A percentile compares a stretch with the other conserved stretches of the same genome.
Conservation (phyloP, 2,113 vertebrate species). For the Periophthalmodon schlosseri region DNA sequence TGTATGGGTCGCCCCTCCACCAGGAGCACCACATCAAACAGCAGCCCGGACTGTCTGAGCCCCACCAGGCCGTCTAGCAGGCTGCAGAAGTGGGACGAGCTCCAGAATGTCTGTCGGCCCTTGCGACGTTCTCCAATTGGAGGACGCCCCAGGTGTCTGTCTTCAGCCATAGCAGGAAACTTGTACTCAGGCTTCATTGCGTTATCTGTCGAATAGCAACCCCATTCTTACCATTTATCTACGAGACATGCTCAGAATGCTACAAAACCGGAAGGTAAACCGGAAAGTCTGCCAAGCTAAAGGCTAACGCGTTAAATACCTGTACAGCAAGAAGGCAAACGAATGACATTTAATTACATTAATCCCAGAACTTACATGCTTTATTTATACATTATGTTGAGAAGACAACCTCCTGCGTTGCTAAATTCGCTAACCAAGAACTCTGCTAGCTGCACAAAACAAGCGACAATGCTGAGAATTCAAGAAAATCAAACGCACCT, state of each 20-base stretch:
- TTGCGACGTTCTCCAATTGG: conserved; percentile 67
- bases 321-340: neutral
- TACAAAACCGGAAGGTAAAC: neutral
- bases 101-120: conserved; percentile 83
- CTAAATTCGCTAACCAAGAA: neutral
- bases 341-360: neutral
- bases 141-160: conserved; percentile 63
- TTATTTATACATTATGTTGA: neutral
- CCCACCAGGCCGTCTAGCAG: conserved; percentile 87
- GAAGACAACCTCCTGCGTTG: neutral
- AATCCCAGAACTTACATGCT: neutral
- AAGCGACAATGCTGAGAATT: neutral
- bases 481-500: neutral
- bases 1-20: conserved; percentile 88
- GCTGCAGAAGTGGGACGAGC: conserved; percentile 83
- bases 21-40: conserved; percentile 91
- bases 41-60: conserved; percentile 83
- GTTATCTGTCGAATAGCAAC: neutral
- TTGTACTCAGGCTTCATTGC: conserved; percentile 43
- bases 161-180: conserved; percentile 81
- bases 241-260: neutral
- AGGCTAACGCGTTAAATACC: conserved; percentile 1
- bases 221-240: neutral
- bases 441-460: neutral
- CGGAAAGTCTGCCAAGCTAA: conserved; percentile 11